Conservation (phyloP, 2,888 invertebrate species). For the Malthinus flaveolus region DNA sequence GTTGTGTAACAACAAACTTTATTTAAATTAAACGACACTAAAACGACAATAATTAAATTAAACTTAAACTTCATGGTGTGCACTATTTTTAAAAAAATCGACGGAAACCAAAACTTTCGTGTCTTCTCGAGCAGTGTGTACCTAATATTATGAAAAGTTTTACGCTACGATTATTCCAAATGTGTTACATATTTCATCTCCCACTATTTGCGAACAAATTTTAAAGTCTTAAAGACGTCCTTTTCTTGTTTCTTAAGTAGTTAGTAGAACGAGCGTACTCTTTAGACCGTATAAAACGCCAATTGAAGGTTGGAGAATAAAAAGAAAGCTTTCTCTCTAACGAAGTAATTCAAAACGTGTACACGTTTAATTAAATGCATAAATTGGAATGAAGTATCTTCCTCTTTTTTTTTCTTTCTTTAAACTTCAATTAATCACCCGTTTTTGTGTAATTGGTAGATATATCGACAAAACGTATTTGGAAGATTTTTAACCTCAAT, state of each 20-base stretch:
- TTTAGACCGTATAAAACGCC: conserved; percentile 14
- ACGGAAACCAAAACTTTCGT: background rate
- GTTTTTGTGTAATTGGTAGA: too few relatives aligned
- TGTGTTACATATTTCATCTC: conserved; percentile 41
- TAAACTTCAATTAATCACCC: too few relatives aligned
- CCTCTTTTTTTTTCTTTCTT: too few relatives aligned
- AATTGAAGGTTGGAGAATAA: background rate
- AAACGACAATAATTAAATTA: background rate
- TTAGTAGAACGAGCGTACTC: conserved; percentile 16
- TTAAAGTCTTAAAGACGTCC: conserved; percentile 5
- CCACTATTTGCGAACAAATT: conserved; percentile 8
- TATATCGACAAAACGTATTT: too few relatives aligned
- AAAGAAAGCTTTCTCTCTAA: conserved; percentile 20
- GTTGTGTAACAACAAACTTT: conserved; percentile 12
- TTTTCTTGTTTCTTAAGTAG: background rate
- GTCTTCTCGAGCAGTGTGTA: conserved; percentile 31
- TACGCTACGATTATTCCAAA: conserved; percentile 46
- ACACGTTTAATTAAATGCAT: background rate
- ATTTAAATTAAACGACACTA: conserved; percentile 5
- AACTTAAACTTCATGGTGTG: conserved; percentile 5
- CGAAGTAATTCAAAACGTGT: background rate
- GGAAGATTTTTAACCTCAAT: too few relatives aligned
- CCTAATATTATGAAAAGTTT: conserved; percentile 44
- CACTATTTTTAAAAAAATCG: background rate
- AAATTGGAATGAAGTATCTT: background rate